Evolutionary conservation across 2,113 vertebrate species (phyloP).

Genomic region (Lontra canadensis): DNA sequence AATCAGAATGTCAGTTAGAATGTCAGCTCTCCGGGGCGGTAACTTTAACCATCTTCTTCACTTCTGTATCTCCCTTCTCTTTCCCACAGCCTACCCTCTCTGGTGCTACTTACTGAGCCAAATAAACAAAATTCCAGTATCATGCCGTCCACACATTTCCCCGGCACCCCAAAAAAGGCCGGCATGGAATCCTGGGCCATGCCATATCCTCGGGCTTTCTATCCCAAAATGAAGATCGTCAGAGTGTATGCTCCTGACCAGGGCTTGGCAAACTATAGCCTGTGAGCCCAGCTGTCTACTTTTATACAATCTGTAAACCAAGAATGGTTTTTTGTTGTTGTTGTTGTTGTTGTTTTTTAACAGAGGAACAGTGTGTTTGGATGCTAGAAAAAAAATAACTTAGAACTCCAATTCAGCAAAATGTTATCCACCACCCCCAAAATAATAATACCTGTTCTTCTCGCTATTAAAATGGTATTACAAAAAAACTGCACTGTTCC

Average conservation of each 20-base stretch:
- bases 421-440: neutral
- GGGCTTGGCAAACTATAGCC: neutral
- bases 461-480: neutral
- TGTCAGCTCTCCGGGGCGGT: neutral
- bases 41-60: neutral
- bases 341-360: neutral
- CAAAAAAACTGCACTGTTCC: neutral
- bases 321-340: neutral
- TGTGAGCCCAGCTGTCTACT: neutral
- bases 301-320: neutral
- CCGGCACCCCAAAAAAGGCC: neutral
- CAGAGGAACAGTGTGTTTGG: neutral
- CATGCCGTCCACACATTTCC: neutral
- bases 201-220: neutral
- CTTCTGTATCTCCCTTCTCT: neutral
- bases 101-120: neutral
- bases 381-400: slow-evolving; percentile 21
- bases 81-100: neutral
- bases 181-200: neutral
- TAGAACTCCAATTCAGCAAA: neutral
- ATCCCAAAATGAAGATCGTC: neutral
- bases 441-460: slow-evolving; percentile 29
- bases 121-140: neutral
- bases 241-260: neutral
- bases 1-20: neutral